Evolutionary conservation across 2,888 invertebrate species (phyloP).

Genomic region (Conchocele bisecta): DNA sequence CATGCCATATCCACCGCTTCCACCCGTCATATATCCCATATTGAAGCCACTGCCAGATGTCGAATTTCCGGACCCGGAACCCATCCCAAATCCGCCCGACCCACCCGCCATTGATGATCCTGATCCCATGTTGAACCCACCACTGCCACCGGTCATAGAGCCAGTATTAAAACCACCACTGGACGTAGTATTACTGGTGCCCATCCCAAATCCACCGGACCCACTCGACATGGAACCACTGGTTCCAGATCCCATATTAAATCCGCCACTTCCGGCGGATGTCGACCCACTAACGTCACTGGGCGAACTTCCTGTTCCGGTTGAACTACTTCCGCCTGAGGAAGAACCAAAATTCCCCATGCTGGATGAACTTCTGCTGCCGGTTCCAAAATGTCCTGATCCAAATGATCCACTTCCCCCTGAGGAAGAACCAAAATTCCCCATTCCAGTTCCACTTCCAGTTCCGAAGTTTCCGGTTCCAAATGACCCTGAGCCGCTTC

Average conservation of each 20-base stretch:
- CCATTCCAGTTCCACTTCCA: conserved; percentile 5
- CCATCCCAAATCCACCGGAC: background rate
- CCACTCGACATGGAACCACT: background rate
- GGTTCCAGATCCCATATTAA: background rate
- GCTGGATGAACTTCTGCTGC: conserved; percentile 8
- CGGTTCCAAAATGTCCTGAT: conserved; percentile 3
- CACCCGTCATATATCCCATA: too few species aligned
- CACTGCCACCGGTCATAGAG: background rate
- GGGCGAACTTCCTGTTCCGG: background rate
- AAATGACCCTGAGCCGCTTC: background rate
- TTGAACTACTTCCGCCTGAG: background rate
- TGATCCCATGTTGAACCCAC: background rate
- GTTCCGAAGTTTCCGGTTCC: conserved; percentile 10
- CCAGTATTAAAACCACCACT: background rate
- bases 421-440: background rate
- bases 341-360: conserved; percentile 5
- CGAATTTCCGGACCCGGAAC: background rate
- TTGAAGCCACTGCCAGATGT: background rate
- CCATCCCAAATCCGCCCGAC: background rate
- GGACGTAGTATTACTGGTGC: background rate
- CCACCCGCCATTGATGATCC: background rate
- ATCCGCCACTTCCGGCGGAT: background rate
- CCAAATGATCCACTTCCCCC: background rate
- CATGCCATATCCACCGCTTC: background rate
- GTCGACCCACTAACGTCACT: background rate